These are phyloP conservation scores for Ceyx melanurus DNA, from an alignment of 2,113 vertebrate genomes.

Conservation along the genomic window DNA sequence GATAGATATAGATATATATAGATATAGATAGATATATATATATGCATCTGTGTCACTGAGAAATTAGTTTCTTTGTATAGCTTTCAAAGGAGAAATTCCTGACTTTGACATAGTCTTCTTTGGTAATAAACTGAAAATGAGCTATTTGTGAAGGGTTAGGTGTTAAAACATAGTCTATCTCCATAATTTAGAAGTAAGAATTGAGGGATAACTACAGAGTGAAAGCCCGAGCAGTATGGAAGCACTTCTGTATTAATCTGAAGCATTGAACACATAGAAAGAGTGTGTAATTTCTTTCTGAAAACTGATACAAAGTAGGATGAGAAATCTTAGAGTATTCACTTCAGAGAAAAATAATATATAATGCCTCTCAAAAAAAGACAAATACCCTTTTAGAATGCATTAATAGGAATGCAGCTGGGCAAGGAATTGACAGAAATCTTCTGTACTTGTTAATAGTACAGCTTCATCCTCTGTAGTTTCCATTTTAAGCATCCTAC, in stretches of 20 bases:
- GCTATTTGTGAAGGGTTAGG: background rate
- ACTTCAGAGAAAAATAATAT: background rate
- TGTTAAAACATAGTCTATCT: background rate
- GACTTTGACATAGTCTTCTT: background rate
- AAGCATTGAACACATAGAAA: background rate
- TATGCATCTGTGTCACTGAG: background rate
- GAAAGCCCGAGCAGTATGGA: background rate
- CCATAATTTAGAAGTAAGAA: background rate
- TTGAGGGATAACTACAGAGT: background rate
- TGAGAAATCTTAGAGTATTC: background rate
- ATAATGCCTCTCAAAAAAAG: fast-evolving
- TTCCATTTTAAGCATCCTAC: background rate
- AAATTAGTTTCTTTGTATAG: background rate
- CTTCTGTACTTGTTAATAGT: background rate
- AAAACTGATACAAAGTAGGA: background rate
- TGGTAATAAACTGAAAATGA: background rate
- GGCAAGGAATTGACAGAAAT: background rate
- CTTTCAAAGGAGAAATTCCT: background rate
- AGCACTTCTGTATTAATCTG: background rate
- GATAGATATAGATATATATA: too few species aligned
- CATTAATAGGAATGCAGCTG: background rate
- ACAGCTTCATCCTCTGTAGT: background rate
- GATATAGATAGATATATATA: background rate
- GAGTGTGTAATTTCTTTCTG: background rate
- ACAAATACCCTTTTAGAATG: background rate